phyloP scores from a whole-genome alignment of 2,797 vertebrate genomes.

The Phaenicophaeus curvirostris region DNA sequence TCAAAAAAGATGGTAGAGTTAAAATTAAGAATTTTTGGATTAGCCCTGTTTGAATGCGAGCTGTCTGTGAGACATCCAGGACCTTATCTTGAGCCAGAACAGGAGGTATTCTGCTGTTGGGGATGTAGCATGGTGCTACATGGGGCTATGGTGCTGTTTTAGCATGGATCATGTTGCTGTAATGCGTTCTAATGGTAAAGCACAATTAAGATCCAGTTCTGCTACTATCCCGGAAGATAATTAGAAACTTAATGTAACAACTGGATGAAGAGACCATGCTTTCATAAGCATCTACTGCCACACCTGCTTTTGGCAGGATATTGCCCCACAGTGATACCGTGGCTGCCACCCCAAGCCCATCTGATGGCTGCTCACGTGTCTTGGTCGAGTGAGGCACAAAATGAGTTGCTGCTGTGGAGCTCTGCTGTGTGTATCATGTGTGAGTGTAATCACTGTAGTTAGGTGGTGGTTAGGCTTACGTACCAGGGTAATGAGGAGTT shows the following conservation, averaged over 20 bases:
- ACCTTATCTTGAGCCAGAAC: neutral
- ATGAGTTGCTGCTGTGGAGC: neutral
- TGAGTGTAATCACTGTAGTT: accelerated
- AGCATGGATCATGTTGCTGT: neutral
- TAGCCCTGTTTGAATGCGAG: neutral
- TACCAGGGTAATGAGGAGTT: neutral
- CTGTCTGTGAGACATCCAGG: neutral
- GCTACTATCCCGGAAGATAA: constrained; percentile 35
- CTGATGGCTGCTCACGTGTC: neutral
- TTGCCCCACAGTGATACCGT: constrained; percentile 2
- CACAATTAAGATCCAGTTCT: constrained; percentile 49
- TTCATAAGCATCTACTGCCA: constrained; percentile 29
- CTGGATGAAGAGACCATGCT: neutral
- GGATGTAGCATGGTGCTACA: neutral
- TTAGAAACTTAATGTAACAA: constrained; percentile 37
- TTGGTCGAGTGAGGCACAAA: accelerated
- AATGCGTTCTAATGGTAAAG: constrained; percentile 19
- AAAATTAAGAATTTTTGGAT: accelerated
- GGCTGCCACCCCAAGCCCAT: neutral
- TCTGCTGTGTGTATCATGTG: neutral
- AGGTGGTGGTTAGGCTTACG: neutral
- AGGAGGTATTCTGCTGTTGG: neutral
- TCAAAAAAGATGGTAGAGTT: neutral
- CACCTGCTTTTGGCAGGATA: constrained; percentile 21
- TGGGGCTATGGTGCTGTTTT: neutral